Percentiles rank a stretch among this genome's conserved stretches.
These are phyloP conservation scores for Sylvicola fuscatus DNA, from an alignment of 2,888 invertebrate genomes.

Conservation along the genomic window DNA sequence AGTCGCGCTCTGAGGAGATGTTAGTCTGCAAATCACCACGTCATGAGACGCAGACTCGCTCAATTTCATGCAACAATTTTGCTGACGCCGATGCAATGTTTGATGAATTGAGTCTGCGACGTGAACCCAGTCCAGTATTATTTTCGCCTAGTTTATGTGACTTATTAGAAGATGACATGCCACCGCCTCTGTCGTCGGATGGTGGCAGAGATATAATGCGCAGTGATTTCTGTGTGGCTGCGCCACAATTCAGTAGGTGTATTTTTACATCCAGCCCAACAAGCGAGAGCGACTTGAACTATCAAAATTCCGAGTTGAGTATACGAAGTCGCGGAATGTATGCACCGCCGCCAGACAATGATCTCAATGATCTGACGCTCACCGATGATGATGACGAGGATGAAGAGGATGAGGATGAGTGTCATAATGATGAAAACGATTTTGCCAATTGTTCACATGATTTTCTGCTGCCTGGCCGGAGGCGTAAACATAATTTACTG, in stretches of 20 bases:
- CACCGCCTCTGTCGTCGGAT: conserved; percentile 7
- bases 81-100: not conserved
- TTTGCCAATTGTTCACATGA: conserved; percentile 13
- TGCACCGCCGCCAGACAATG: conserved; percentile 35
- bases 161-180: conserved; percentile 10
- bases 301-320: conserved; percentile 42
- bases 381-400: conserved; percentile 22
- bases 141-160: conserved; percentile 15
- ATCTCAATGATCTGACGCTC: conserved; percentile 25
- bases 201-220: conserved; percentile 4
- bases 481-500: no score
- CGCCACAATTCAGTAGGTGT: conserved; percentile 9
- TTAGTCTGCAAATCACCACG: not conserved
- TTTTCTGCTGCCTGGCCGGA: conserved; percentile 6
- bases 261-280: conserved; percentile 19
- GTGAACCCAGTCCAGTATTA: conserved; percentile 11
- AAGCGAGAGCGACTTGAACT: conserved; percentile 41
- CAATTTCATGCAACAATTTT: conserved; percentile 11
- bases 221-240: conserved; percentile 7
- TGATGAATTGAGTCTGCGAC: conserved; percentile 2
- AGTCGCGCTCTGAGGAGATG: conserved; percentile 11
- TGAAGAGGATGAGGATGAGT: conserved; percentile 11
- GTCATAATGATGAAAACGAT: conserved; percentile 7
- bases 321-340: conserved; percentile 36
- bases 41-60: conserved; percentile 9